These are phyloP conservation scores for Pangasius macronema DNA, from an alignment of 2,797 vertebrate genomes.

Conservation along the genomic window DNA sequence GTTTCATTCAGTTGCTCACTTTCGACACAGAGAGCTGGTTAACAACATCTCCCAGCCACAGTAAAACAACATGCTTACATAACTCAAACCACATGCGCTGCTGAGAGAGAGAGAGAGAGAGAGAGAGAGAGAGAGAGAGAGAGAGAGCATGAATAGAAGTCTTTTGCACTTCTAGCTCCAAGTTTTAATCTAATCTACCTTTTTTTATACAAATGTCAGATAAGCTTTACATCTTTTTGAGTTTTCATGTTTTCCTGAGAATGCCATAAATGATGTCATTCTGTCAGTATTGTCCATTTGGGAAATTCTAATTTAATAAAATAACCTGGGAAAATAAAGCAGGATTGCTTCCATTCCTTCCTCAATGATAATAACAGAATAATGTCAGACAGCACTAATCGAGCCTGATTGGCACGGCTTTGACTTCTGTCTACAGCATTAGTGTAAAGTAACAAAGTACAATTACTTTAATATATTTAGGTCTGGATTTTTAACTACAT, in stretches of 20 bases:
- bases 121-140: slow-evolving; percentile 26
- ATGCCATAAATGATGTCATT: slow-evolving; percentile 14
- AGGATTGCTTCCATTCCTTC: neutral
- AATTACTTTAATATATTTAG: neutral
- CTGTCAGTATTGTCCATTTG: neutral
- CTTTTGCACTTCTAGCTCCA: slow-evolving; percentile 12
- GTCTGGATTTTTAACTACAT: neutral
- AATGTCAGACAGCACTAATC: neutral
- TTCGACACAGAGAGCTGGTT: slow-evolving; percentile 61
- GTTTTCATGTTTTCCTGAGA: neutral
- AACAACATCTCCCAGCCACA: slow-evolving; percentile 60
- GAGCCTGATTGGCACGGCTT: neutral
- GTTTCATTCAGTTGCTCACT: slow-evolving; percentile 52
- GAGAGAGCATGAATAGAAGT: slow-evolving; percentile 11
- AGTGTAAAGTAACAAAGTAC: neutral
- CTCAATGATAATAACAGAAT: neutral
- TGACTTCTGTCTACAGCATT: neutral
- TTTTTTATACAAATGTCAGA: slow-evolving; percentile 7
- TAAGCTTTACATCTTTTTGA: neutral
- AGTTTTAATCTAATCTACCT: slow-evolving; percentile 9
- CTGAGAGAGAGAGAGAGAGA: slow-evolving; percentile 15
- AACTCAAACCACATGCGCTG: slow-evolving; percentile 68
- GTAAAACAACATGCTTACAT: slow-evolving; percentile 65
- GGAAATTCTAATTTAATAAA: slow-evolving; percentile 7
- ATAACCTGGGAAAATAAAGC: neutral